Base-by-base conservation (phyloP, 2,113 vertebrate species). In the Speoplatyrhinus poulsoni region DNA sequence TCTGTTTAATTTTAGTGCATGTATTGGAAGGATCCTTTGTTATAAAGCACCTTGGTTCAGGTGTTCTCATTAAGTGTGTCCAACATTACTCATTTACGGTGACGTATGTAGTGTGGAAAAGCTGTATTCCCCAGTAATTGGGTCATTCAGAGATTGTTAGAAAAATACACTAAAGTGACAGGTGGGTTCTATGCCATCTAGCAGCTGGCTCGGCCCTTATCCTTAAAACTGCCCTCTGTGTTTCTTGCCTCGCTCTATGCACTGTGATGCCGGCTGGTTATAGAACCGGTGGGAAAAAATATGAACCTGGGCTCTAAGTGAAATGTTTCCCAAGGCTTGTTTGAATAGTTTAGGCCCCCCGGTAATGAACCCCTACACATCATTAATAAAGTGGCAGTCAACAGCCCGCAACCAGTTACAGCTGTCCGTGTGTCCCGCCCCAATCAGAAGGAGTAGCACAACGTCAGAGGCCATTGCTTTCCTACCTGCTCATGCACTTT, bases 331-430 rank as follows among this genome's bases (percentile, higher is more conserved):
- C 80, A 73, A 71, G 83, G 74, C 41, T 77, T 46, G 41, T 62
- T 60, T 15, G 19, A 32, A 72, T 62, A 19, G 62, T 71, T 80
- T 72, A 65, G 56, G 69, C 54, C 62, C 65, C 57, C 60, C 32
- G 52, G 67, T 86, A 88, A 87, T 76, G 81, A 87, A 15, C 73
- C 46, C 65, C 33, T 46, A 70, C 89, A 90, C 84, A 7, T 84
- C 87, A 75, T 89, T 83, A 88, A 89, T 89, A 90, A 85, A 67
- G 46, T 41, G 2, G 16, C 73, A 72, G 83, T 84, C 85, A 83
- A 69, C 82, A 73, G 78, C 67, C 55, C 55, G 11, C 77, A 65
- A 69, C 68, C 81, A 81, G 78, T 82, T 70, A 71, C 73, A 75
- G 81, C 76, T 70, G 64, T 46, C 48, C 46, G 48, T 0, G 3